phyloP scores from a whole-genome alignment of 2,797 vertebrate species.

The Anas capensis region DNA sequence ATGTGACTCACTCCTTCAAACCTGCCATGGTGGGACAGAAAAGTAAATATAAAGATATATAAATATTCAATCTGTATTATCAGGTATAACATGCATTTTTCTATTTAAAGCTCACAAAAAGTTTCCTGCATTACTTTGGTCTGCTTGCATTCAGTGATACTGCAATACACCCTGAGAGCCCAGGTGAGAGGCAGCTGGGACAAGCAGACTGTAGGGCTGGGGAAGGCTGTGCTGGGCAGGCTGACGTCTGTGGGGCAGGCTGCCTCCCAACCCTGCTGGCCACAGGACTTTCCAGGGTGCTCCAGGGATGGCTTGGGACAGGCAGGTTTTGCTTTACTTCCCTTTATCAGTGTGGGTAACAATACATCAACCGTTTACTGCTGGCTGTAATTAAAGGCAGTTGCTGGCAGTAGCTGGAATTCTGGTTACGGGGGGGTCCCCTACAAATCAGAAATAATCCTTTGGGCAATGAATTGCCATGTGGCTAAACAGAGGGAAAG shows the following conservation, averaged over 20 bases:
- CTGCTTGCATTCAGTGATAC: neutral
- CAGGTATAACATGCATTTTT: neutral
- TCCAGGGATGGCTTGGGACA: neutral
- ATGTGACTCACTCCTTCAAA: neutral
- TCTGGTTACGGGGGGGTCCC: neutral
- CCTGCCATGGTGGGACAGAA: neutral
- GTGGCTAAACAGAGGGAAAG: conserved; percentile 49
- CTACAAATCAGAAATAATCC: neutral
- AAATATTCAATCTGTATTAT: neutral
- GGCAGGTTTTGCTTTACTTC: neutral
- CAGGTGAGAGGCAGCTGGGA: neutral
- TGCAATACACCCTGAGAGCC: neutral
- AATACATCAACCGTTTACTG: neutral
- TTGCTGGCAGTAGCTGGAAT: neutral
- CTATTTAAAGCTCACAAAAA: neutral
- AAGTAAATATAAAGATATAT: neutral
- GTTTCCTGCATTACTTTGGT: neutral
- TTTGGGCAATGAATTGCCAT: conserved; percentile 20
- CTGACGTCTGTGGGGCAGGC: neutral
- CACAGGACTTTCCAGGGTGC: neutral
- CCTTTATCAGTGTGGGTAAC: neutral
- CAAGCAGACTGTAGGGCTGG: neutral
- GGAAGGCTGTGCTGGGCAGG: neutral
- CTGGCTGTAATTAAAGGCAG: neutral
- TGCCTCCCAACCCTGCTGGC: neutral